A percentile compares a stretch with the other conserved stretches of the same genome.
Evolutionary conservation across 30 jellyfish, hydroid and myxozoan species (phyloP).

Genomic region (Phacellophora camtschatica): DNA sequence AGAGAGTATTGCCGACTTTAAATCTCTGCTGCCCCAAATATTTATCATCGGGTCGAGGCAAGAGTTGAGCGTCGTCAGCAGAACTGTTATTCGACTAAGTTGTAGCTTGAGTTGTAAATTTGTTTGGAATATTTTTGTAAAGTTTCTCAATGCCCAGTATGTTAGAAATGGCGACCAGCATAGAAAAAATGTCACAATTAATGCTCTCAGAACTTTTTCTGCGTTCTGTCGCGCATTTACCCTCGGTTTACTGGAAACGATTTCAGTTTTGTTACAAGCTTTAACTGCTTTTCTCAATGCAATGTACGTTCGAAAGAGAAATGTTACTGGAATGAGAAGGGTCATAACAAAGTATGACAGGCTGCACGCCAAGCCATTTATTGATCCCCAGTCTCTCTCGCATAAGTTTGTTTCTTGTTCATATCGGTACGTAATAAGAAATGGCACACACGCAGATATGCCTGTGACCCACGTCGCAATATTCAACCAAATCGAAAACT

Average conservation of each 20-base stretch:
- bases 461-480: background rate
- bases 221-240: background rate
- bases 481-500: background rate
- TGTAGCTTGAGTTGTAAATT: background rate
- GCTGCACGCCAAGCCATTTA: background rate
- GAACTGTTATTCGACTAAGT: background rate
- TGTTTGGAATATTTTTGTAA: background rate
- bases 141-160: background rate
- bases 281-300: background rate
- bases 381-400: conserved; percentile 1
- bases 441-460: background rate
- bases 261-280: background rate
- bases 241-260: background rate
- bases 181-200: background rate
- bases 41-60: conserved; percentile 1
- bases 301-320: background rate
- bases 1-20: background rate
- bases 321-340: background rate
- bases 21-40: conserved; percentile 3
- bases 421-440: background rate
- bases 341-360: background rate
- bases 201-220: background rate
- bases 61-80: background rate
- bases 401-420: background rate
- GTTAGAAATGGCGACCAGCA: conserved; percentile 11